Evolutionary conservation across 2,113 vertebrate species (phyloP), one percentile per base, ranked within the genome.

Genomic region (Ammospiza nelsoni): DNA sequence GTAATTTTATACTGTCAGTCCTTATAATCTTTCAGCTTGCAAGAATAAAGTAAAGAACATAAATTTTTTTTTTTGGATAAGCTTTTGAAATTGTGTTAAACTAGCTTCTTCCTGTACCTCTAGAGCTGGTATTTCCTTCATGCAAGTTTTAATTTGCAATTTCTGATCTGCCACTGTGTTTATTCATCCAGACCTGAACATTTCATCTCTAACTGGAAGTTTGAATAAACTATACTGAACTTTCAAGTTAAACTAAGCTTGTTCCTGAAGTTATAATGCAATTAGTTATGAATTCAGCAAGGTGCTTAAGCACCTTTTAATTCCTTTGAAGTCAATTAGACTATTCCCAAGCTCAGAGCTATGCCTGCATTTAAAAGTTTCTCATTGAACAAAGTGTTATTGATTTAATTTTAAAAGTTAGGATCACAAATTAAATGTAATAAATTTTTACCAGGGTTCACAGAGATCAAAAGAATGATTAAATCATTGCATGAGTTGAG

Each of bases 251-350:
- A 93, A 72, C 10, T 27, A 80, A 72, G 68, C 88, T 86, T 92
- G 79, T 84, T 95, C 61, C 54, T 86, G 65, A 69, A 89, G 79
- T 95, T 84, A 51, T 68, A 88, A 92, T 84, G 68, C 48, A 93
- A 94, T 94, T 95, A 91, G 28, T 91, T 88, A 95, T 94, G 88
- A 90, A 91, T 95, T 95, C 94, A 95, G 82, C 33, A 90, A 96
- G 72, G 55, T 95, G 37, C 21, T 96, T 93, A 76, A 92, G 43
- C 20, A 88, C 41, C 22, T 93, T 92, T 92, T 88, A 93, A 25
- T 90, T 94, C 48, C 87, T 93, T 88, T 95, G 92, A 96, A 94
- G 79, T 86, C 75, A 89, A 28, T 91, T 95, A 92, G 51, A 86
- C 59, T 90, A 90, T 96, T 92, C 87, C 85, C 87, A 86, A 77